Conservation (phyloP, 2,888 invertebrate species). For the Phrixothrix hirtus region DNA sequence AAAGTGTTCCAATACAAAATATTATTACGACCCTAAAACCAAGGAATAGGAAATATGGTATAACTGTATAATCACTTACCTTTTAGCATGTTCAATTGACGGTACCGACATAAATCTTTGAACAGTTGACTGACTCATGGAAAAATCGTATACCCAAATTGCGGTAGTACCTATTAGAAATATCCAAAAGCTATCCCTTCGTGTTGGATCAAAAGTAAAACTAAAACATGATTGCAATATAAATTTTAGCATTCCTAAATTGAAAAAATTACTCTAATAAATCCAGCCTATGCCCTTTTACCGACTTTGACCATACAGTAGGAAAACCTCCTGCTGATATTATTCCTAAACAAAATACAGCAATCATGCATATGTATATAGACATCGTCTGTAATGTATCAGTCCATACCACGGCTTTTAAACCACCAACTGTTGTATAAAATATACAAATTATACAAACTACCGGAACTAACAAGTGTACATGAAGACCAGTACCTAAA, state of each 20-base stretch:
- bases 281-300: neutral
- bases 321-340: neutral
- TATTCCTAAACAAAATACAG: conserved; percentile 30
- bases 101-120: conserved; percentile 67
- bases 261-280: neutral
- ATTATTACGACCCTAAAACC: neutral
- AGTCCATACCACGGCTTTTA: conserved; percentile 70
- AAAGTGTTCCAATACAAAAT: too few relatives aligned
- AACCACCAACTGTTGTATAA: conserved; percentile 72
- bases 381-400: conserved; percentile 64
- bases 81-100: conserved; percentile 59
- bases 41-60: conserved; percentile 4
- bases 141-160: conserved; percentile 61
- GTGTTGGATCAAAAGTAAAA: neutral
- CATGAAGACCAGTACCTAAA: conserved; percentile 51
- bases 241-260: neutral
- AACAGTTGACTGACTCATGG: conserved; percentile 62
- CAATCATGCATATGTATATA: conserved; percentile 59
- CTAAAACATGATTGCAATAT: too few relatives aligned
- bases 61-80: conserved; percentile 44
- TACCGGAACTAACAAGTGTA: conserved; percentile 67
- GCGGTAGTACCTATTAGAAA: conserved; percentile 62
- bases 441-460: conserved; percentile 74
- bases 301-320: neutral
- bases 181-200: conserved; percentile 52